Evolutionary conservation across 2,113 vertebrate genomes (phyloP).

Genomic region (Anser cygnoides): DNA sequence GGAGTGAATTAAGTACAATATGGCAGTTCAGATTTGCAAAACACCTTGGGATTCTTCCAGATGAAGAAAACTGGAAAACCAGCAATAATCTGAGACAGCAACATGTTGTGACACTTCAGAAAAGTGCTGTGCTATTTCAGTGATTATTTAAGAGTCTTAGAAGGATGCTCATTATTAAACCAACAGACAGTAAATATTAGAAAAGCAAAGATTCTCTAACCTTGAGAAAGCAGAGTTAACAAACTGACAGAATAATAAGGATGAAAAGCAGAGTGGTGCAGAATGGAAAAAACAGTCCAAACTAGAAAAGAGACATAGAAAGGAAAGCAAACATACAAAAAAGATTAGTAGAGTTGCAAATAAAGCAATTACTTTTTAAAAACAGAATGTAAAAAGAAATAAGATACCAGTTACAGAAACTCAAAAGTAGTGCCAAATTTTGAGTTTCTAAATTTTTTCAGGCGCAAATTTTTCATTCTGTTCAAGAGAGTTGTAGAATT

Average conservation of each 20-base stretch:
- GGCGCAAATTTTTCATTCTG: slow-evolving; percentile 57
- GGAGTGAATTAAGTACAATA: neutral
- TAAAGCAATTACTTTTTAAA: slow-evolving; percentile 69
- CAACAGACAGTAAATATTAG: slow-evolving; percentile 73
- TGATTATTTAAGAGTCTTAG: slow-evolving; percentile 16
- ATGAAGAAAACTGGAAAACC: neutral
- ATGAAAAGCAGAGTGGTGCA: slow-evolving; percentile 82
- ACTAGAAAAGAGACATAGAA: slow-evolving; percentile 83
- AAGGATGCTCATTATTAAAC: slow-evolving; percentile 63
- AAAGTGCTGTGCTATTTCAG: slow-evolving; percentile 4
- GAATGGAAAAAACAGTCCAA: slow-evolving; percentile 84
- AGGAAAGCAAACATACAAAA: slow-evolving; percentile 81
- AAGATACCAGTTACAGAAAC: slow-evolving; percentile 54
- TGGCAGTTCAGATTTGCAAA: neutral
- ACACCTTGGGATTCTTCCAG: neutral
- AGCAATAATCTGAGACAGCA: neutral
- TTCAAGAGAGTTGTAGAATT: slow-evolving; percentile 18
- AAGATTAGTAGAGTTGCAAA: slow-evolving; percentile 76
- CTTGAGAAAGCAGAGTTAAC: slow-evolving; percentile 83
- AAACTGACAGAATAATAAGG: slow-evolving; percentile 85
- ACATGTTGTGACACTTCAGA: neutral
- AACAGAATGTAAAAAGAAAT: slow-evolving; percentile 67
- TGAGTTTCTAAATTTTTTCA: slow-evolving; percentile 61
- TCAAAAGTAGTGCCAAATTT: slow-evolving; percentile 64
- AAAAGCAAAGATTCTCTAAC: slow-evolving; percentile 82